Base-by-base conservation (phyloP, 2,797 vertebrate species). In the Enteromius unitaeniatus region DNA sequence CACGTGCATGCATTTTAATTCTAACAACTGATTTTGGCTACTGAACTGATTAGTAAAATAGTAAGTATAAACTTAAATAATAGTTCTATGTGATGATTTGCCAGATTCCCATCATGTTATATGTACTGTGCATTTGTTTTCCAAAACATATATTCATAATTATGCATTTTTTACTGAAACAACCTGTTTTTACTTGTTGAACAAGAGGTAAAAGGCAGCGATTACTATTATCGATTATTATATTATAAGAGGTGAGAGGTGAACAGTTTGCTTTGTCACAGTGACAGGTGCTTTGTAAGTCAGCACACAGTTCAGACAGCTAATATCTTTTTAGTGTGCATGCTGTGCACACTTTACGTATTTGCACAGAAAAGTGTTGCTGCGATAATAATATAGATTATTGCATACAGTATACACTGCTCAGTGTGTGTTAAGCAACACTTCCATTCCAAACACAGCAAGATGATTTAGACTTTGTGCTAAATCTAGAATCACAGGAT, bases 401-500 rank as follows among this genome's bases (percentile, higher is more conserved):
- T 8, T 72, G 45, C 15, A 23, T 47, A 15, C 42, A 15, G 42
- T 28, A 34, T 51, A 28, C 11, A 55, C 5, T 74, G 45, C 69
- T 21, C 49, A 58, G 34, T 77, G 31, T 76, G 53, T 7, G 13
- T 58, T 28, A 26, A 23, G 55, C 13, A 15, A 40, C 34, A 58
- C 13, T 64, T 64, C 2, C 23, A 14, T 47, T 78, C 58, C 76
- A 14, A 45, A 47, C 75, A 78, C 64, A 78, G 75, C 73, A 5
- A 37, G 76, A 28, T 19, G 75, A 47, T n/a, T n/a, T n/a, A n/a
- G n/a, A n/a, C n/a, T 42, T 28, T 28, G 76, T 78, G 53, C 58
- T 78, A 64, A 64, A 78, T 65, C 40, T 65, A 78, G 76, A 78
- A 28, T 31, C 75, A 45, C 55, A 28, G 55, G 14, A 40, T 1